A percentile compares a stretch with the other conserved stretches of the same genome.
These are phyloP conservation scores for Caenorhabditis brenneri DNA, from an alignment of 1,140 invertebrate genomes.

Conservation along the genomic window DNA sequence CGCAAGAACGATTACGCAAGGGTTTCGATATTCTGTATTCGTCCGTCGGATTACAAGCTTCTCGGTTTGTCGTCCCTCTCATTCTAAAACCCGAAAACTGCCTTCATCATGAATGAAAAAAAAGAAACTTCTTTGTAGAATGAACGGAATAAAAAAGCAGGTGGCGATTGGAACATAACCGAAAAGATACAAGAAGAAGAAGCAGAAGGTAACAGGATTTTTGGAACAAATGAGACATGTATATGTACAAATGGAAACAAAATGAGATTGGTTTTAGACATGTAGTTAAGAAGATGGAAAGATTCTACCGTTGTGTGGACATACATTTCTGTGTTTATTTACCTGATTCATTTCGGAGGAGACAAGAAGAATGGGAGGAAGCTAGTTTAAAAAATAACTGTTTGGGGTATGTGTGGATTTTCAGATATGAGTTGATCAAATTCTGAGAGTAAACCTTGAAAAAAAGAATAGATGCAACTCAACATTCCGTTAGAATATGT, in stretches of 20 bases:
- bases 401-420: too few relatives aligned
- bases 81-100: slow-evolving; percentile 3
- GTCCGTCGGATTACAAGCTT: slow-evolving; percentile 27
- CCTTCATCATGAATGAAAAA: not conserved
- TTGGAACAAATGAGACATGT: not conserved
- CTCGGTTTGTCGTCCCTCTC: not conserved
- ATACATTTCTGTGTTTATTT: not conserved
- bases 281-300: not conserved
- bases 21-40: not conserved
- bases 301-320: not conserved
- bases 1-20: not conserved
- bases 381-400: too few relatives aligned
- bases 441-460: too few relatives aligned
- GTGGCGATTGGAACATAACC: slow-evolving; percentile 17
- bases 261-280: slow-evolving; percentile 4
- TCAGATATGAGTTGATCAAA: too few relatives aligned
- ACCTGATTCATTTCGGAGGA: not conserved
- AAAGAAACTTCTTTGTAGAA: not conserved
- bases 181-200: not conserved
- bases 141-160: not conserved
- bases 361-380: too few relatives aligned
- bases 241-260: slow-evolving; percentile 20
- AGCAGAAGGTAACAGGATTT: slow-evolving; percentile 11
- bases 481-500: too few relatives aligned
- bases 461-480: too few relatives aligned